phyloP scores from a whole-genome alignment of 2,113 vertebrate species.

The Calyptommatus sinebrachiatus region DNA sequence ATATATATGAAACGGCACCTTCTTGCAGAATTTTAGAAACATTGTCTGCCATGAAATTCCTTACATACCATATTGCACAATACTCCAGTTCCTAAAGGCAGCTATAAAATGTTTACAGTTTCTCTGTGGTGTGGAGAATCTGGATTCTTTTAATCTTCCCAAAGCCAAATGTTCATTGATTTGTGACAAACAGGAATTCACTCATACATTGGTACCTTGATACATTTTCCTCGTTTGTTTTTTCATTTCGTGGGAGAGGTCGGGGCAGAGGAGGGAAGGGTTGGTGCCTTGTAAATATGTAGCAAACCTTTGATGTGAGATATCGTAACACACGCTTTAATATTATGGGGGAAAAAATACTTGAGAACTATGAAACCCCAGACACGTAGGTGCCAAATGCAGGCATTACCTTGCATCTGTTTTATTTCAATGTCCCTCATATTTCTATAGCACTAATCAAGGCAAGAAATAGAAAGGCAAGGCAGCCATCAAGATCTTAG shows the following conservation, averaged over 20 bases:
- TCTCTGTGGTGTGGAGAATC: slow-evolving; percentile 77
- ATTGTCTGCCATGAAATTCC: slow-evolving; percentile 76
- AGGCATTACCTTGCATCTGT: slow-evolving; percentile 74
- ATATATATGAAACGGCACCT: slow-evolving; percentile 78
- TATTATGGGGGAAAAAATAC: slow-evolving; percentile 73
- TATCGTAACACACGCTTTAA: slow-evolving; percentile 78
- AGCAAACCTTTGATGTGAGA: slow-evolving; percentile 76
- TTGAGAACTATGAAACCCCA: slow-evolving; percentile 78
- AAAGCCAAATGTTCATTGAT: slow-evolving; percentile 73
- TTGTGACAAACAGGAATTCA: slow-evolving; percentile 76
- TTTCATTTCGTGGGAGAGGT: slow-evolving; percentile 46
- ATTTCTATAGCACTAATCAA: slow-evolving; percentile 73
- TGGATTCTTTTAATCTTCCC: slow-evolving; percentile 78
- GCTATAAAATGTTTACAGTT: slow-evolving; percentile 91
- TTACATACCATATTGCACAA: slow-evolving; percentile 90
- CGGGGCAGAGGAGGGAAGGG: slow-evolving; percentile 67
- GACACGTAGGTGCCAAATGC: slow-evolving; percentile 80
- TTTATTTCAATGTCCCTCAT: slow-evolving; percentile 71
- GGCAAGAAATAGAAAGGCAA: no score
- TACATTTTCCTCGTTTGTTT: slow-evolving; percentile 69
- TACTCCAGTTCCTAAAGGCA: slow-evolving; percentile 88
- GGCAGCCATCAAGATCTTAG: slow-evolving; percentile 70
- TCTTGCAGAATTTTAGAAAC: slow-evolving; percentile 80
- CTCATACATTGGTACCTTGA: slow-evolving; percentile 66
- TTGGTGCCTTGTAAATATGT: slow-evolving; percentile 86